phyloP scores from a whole-genome alignment of 2,113 vertebrate species.

The Willisornis vidua region DNA sequence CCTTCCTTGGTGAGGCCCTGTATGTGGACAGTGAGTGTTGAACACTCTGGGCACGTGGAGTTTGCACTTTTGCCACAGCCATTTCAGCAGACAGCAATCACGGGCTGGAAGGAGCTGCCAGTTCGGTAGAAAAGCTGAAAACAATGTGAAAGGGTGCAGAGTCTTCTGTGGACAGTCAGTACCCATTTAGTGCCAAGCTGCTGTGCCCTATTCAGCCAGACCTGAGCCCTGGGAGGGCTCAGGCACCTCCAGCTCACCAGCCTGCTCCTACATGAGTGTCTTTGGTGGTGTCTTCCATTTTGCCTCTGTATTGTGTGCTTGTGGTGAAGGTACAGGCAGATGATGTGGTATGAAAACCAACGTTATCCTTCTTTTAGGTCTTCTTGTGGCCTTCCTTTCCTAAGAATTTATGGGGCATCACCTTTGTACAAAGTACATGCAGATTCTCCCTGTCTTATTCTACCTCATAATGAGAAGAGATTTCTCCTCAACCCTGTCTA shows the following conservation, averaged over 20 bases:
- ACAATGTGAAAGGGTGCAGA: neutral
- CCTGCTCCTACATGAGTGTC: neutral
- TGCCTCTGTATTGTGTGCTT: neutral
- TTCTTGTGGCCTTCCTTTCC: neutral
- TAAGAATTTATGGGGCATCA: neutral
- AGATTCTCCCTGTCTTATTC: neutral
- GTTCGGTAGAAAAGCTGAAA: neutral
- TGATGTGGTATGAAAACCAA: neutral
- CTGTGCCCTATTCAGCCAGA: neutral
- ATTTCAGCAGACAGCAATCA: rapidly evolving
- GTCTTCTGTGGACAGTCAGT: neutral
- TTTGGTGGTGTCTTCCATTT: neutral
- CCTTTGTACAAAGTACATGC: neutral
- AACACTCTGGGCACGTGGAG: rapidly evolving
- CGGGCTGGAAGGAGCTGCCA: neutral
- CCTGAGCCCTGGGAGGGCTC: rapidly evolving
- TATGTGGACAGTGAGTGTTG: rapidly evolving
- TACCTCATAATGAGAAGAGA: neutral
- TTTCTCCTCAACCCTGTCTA: neutral
- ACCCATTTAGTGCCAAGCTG: neutral
- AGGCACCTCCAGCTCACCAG: neutral
- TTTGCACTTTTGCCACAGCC: rapidly evolving
- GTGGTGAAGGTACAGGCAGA: neutral
- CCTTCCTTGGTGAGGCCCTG: neutral
- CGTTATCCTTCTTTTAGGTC: neutral